phyloP scores from a whole-genome alignment of 2,888 invertebrate species.

The Gortyna flavago region DNA sequence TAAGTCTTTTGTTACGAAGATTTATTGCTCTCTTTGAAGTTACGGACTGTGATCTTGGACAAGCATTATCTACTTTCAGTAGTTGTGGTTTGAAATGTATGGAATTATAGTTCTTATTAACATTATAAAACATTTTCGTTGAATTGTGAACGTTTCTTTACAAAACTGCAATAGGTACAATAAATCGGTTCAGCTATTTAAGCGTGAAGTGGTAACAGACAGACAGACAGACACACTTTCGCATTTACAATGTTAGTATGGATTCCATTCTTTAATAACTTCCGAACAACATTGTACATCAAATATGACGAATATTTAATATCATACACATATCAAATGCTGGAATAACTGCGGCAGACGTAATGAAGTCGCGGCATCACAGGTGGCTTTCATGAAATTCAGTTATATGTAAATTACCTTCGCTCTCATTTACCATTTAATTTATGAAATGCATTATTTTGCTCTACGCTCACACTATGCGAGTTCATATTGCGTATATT shows the following conservation, averaged over 20 bases:
- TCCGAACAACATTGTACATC: conserved; percentile 8
- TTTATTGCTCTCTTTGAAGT: conserved; percentile 65
- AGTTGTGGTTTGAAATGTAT: conserved; percentile 27
- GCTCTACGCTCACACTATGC: conserved; percentile 15
- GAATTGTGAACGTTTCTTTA: not conserved
- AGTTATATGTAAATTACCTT: conserved; percentile 63
- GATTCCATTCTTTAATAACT: conserved; percentile 12
- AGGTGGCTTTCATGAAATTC: conserved; percentile 60
- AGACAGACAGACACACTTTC: too few species aligned
- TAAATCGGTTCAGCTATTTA: too few species aligned
- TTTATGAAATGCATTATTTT: conserved; percentile 59
- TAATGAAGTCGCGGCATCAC: conserved; percentile 56
- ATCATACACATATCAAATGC: conserved; percentile 40
- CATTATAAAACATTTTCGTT: not conserved
- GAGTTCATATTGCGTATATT: conserved; percentile 18
- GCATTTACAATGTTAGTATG: too few species aligned
- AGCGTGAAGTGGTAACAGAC: too few species aligned
- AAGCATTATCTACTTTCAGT: conserved; percentile 45
- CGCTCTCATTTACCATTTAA: conserved; percentile 57
- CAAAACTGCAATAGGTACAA: not conserved
- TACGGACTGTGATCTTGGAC: conserved; percentile 57
- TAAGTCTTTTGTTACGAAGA: conserved; percentile 66
- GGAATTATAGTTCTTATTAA: conserved; percentile 4
- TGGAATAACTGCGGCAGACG: conserved; percentile 39
- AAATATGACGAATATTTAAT: conserved; percentile 43